Conservation (phyloP, 2,888 invertebrate genomes). For the Drosophila birchii region DNA sequence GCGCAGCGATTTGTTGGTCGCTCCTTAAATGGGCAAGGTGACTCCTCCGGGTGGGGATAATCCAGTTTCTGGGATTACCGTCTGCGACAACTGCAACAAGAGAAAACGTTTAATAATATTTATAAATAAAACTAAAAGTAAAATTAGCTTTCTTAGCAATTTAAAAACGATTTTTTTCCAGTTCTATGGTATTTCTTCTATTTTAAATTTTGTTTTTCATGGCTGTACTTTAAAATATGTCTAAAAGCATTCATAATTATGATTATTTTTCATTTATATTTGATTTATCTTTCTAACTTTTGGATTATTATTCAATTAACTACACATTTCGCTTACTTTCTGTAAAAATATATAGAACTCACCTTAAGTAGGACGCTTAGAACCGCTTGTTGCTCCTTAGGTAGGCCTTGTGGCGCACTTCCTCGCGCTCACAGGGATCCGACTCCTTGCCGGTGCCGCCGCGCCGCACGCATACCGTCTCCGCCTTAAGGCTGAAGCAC, state of each 20-base stretch:
- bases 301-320: too few species aligned
- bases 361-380: constrained; percentile 59
- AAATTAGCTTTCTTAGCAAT: too few species aligned
- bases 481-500: constrained; percentile 94
- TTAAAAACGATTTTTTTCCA: too few species aligned
- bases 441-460: constrained; percentile 89
- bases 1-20: constrained; percentile 13
- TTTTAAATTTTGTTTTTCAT: too few species aligned
- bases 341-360: background rate
- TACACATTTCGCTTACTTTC: too few species aligned
- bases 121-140: too few species aligned
- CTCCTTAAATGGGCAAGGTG: constrained; percentile 15
- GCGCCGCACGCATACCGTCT: constrained; percentile 90
- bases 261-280: too few species aligned
- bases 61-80: background rate
- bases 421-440: constrained; percentile 87
- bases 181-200: too few species aligned
- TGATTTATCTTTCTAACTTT: too few species aligned
- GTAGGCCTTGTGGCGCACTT: constrained; percentile 89
- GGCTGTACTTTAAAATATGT: too few species aligned
- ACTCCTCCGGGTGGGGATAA: constrained; percentile 5
- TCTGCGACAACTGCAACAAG: background rate
- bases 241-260: too few species aligned
- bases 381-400: constrained; percentile 88
- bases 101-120: background rate